phyloP scores from a whole-genome alignment of 30 jellyfish, hydroid and myxozoan genomes.

The Sanderia malayensis region DNA sequence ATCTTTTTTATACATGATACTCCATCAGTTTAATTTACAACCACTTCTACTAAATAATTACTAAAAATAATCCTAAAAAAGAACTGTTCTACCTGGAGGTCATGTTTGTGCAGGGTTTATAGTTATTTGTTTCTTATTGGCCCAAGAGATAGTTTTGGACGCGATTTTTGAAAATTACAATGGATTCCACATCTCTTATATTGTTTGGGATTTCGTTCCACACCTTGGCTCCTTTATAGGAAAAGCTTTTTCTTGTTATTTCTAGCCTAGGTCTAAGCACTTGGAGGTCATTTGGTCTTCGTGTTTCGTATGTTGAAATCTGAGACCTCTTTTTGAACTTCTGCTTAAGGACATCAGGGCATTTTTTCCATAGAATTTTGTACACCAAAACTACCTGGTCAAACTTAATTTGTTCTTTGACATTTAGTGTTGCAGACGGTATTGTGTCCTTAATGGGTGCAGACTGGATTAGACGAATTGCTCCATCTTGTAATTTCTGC shows the following conservation, averaged over 20 bases:
- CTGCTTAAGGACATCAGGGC: too few relatives aligned
- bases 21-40: too few relatives aligned
- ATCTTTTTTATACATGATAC: too few relatives aligned
- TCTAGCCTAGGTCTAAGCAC: slow-evolving; percentile 30
- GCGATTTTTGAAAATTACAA: not conserved
- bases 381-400: slow-evolving; percentile 25
- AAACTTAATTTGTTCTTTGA: not conserved
- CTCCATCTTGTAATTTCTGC: slow-evolving; percentile 9
- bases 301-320: slow-evolving; percentile 40
- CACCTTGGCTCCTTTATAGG: slow-evolving; percentile 32
- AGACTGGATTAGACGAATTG: too few relatives aligned
- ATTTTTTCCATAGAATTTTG: slow-evolving; percentile 7
- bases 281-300: slow-evolving; percentile 30
- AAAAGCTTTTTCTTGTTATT: slow-evolving; percentile 15
- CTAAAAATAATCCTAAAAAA: too few relatives aligned
- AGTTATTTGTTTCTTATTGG: too few relatives aligned
- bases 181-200: slow-evolving; percentile 17
- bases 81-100: too few relatives aligned
- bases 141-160: slow-evolving; percentile 28
- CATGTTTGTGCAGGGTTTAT: too few relatives aligned
- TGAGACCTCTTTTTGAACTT: too few relatives aligned
- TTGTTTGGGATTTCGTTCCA: slow-evolving; percentile 41
- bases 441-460: slow-evolving; percentile 12
- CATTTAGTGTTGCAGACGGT: slow-evolving; percentile 16
- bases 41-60: too few relatives aligned